These are phyloP conservation scores for Pristionchus maxplancki DNA, from an alignment of 2,888 invertebrate genomes.

Conservation along the genomic window DNA sequence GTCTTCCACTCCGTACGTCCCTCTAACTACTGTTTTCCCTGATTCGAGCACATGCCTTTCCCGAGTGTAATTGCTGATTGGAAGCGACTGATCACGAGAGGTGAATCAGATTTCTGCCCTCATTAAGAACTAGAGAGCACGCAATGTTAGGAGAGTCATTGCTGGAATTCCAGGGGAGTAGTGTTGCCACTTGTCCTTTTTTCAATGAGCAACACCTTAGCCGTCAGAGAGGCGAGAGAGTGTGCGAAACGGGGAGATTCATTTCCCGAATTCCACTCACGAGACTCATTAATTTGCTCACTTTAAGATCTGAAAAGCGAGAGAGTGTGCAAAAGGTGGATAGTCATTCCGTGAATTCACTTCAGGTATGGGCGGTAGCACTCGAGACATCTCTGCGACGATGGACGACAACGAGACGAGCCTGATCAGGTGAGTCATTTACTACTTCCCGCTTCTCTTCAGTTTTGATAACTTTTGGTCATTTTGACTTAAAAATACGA, in stretches of 20 bases:
- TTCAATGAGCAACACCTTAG: too few relatives aligned
- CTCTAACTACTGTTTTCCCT: too few relatives aligned
- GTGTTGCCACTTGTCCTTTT: too few relatives aligned
- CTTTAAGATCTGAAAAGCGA: background rate
- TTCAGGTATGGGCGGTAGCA: conserved; percentile 33
- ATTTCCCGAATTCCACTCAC: background rate
- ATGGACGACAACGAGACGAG: conserved; percentile 9
- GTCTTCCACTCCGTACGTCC: too few relatives aligned
- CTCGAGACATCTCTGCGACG: conserved; percentile 5
- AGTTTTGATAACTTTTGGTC: background rate
- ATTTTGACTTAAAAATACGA: background rate
- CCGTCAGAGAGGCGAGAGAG: background rate
- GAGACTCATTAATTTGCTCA: background rate
- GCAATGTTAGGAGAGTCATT: too few relatives aligned
- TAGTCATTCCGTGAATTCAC: background rate
- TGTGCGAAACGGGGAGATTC: background rate
- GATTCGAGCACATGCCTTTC: background rate
- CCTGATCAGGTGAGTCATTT: background rate
- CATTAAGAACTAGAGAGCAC: background rate
- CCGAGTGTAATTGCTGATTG: background rate
- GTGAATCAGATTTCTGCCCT: background rate
- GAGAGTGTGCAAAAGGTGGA: background rate
- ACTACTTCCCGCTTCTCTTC: too few relatives aligned
- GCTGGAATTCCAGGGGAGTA: too few relatives aligned
- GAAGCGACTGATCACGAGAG: background rate